Conservation (phyloP, 1,140 invertebrate species). For the Halyomorpha halys region DNA sequence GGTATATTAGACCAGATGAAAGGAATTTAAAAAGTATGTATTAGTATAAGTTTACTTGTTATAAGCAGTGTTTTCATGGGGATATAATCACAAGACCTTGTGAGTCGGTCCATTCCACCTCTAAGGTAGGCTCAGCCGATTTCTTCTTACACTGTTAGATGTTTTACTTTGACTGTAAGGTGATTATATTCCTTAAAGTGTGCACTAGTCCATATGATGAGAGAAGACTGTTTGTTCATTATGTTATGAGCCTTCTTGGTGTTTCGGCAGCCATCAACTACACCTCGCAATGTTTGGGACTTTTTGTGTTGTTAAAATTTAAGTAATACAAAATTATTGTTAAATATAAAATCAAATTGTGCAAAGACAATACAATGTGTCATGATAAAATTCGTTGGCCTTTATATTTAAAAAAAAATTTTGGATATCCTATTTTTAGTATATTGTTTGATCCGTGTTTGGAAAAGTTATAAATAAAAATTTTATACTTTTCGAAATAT, state of each 20-base stretch:
- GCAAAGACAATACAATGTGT: constrained; percentile 27
- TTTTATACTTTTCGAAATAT: constrained; percentile 19
- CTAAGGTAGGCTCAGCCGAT: neutral
- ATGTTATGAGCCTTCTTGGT: constrained; percentile 4
- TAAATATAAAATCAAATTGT: constrained; percentile 25
- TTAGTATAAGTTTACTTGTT: constrained; percentile 28
- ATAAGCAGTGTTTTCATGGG: constrained; percentile 29
- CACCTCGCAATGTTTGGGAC: constrained; percentile 28
- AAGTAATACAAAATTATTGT: constrained; percentile 24
- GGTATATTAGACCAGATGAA: constrained; percentile 26
- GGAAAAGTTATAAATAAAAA: constrained; percentile 4
- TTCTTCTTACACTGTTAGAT: constrained; percentile 9
- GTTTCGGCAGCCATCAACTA: constrained; percentile 24
- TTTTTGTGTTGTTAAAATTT: constrained; percentile 24
- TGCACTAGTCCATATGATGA: constrained; percentile 30
- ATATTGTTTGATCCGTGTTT: constrained; percentile 12
- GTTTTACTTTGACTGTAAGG: constrained; percentile 14
- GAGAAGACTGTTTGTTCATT: constrained; percentile 30
- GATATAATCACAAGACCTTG: constrained; percentile 26
- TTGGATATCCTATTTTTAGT: constrained; percentile 24
- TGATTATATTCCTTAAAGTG: constrained; percentile 29
- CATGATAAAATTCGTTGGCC: constrained; percentile 22
- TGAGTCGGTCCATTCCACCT: constrained; percentile 22
- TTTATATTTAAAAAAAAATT: constrained; percentile 21
- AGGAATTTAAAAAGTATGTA: constrained; percentile 24